Base-by-base conservation (phyloP, 1,140 invertebrate species). In the Halesus radiatus region DNA sequence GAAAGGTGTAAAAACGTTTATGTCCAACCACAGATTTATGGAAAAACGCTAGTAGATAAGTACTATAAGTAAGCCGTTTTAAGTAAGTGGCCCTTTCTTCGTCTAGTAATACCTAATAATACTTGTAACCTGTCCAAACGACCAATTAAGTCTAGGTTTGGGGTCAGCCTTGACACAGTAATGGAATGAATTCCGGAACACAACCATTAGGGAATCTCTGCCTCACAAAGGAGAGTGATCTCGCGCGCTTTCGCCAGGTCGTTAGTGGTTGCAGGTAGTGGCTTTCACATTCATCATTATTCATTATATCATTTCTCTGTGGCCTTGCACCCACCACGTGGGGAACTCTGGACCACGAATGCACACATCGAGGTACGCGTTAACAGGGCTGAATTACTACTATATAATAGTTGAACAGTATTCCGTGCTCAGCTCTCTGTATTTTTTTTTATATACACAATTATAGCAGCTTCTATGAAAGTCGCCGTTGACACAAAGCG, bases 241-340 rank as follows among this genome's bases (percentile, higher is more conserved):
- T 53, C 68, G 68, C 50, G 68, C 45, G 68, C 68, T 72, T 72
- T 72, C 68, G 68, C 68, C 23, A 72, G 50, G 22, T 66, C 56
- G 62, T 66, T 66, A 60, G 56, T 23, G 56, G 23, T 60, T 10
- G 37, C 58, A 8, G 13, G 60, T 13, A 22, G 62, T 66, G 68
- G 8, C 68, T 72, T 72, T 72, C 68, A 72, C 68, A 72, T 53
- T 52, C 22, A 54, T 53, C 45, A 72, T 72, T 52, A 72, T 72
- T 72, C 45, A 72, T 72, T 72, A 72, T 72, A 72, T 72, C 68
- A 72, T 53, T 72, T 50, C 32, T 50, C 45, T 18, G 50, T 26
- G 68, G 26, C 68, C 68, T 72, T 72, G 68, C 50, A 26, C 18
- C 68, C 68, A n/a, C 20, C 45, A 53, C 45, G 22, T 16, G 66